Conservation (phyloP, 2,113 vertebrate genomes). For the Platycercus adscitus region DNA sequence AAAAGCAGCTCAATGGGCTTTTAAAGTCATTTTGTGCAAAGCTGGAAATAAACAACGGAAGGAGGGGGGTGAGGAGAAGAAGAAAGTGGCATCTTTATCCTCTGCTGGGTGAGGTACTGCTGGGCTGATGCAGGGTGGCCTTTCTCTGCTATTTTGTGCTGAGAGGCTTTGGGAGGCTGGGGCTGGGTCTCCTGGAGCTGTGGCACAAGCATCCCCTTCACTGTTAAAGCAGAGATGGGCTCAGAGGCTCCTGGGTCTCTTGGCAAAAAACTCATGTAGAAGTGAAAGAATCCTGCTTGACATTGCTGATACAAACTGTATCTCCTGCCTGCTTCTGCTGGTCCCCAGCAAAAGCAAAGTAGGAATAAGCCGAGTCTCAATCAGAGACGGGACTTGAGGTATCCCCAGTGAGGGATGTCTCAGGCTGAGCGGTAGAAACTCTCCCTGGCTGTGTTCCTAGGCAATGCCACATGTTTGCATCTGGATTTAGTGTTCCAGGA, state of each 20-base stretch:
- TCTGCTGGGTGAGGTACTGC: neutral
- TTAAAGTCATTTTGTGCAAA: slow-evolving; percentile 17
- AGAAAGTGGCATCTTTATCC: neutral
- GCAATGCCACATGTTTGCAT: neutral
- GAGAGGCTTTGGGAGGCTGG: neutral
- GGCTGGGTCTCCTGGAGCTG: neutral
- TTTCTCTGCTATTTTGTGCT: neutral
- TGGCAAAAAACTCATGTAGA: neutral
- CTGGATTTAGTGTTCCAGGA: neutral
- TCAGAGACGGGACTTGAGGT: neutral
- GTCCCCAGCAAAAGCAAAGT: neutral
- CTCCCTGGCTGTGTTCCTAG: neutral
- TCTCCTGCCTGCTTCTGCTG: neutral
- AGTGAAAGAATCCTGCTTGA: neutral
- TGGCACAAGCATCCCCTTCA: neutral
- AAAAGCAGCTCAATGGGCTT: slow-evolving; percentile 28
- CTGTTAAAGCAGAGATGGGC: neutral
- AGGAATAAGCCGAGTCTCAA: neutral
- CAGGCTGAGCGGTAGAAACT: neutral
- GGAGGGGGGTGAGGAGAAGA: neutral
- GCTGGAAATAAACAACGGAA: neutral
- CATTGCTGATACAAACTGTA: neutral
- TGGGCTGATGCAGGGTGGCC: neutral
- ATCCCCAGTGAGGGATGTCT: neutral
- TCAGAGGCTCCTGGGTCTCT: neutral